Percentiles rank a stretch among this genome's conserved stretches.
phyloP scores from a whole-genome alignment of 2,797 vertebrate species.

The Bryconaethiops microstoma region DNA sequence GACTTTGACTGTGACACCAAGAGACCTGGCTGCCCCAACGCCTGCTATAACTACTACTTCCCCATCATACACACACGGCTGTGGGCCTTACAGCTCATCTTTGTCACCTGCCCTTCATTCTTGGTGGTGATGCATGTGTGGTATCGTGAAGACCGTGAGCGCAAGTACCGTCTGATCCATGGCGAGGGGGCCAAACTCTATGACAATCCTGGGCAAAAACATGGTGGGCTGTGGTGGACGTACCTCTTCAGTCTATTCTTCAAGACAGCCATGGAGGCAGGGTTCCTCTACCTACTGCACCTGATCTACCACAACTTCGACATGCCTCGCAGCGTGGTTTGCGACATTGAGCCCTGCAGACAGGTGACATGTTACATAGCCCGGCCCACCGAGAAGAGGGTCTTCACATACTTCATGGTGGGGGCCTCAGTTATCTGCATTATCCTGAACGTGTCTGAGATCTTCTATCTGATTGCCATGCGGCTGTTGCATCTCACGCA shows the following conservation, averaged over 20 bases:
- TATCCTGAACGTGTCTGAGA: conserved; percentile 87
- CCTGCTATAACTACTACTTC: conserved; percentile 89
- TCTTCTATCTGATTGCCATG: conserved; percentile 86
- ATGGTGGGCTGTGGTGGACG: conserved; percentile 92
- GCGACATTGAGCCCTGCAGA: conserved; percentile 82
- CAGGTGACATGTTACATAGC: conserved; percentile 91
- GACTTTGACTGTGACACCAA: conserved; percentile 92
- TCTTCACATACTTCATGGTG: conserved; percentile 96
- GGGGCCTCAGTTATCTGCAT: conserved; percentile 87
- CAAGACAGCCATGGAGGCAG: conserved; percentile 83
- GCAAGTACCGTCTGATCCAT: conserved; percentile 79
- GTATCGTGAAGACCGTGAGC: conserved; percentile 86
- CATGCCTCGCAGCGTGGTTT: conserved; percentile 86
- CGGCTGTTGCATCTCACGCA: conserved; percentile 64
- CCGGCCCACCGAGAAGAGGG: conserved; percentile 89
- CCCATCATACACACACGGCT: conserved; percentile 91
- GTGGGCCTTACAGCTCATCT: conserved; percentile 94
- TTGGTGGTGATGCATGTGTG: conserved; percentile 90
- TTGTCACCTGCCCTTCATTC: conserved; percentile 90
- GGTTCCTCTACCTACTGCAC: conserved; percentile 88
- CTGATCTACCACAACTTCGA: conserved; percentile 85
- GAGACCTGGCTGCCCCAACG: conserved; percentile 90
- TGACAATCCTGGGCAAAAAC: conserved; percentile 85
- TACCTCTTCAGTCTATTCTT: conserved; percentile 88
- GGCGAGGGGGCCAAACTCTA: conserved; percentile 82